These are phyloP conservation scores for Phylloscopus collybita DNA, from an alignment of 2,797 vertebrate genomes.

Conservation along the genomic window DNA sequence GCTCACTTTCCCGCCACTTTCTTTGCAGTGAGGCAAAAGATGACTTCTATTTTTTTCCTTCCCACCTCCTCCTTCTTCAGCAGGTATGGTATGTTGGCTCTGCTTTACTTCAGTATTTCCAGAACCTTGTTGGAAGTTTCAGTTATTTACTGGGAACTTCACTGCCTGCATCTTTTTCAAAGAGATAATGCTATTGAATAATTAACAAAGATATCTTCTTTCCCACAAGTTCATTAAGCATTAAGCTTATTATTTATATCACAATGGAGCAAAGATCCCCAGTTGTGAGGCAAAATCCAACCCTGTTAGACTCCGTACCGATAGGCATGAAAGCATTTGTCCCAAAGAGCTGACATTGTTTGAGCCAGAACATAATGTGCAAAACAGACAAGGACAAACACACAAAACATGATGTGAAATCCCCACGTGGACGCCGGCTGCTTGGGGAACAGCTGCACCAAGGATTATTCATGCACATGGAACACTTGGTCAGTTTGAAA, in stretches of 20 bases:
- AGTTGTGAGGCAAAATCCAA: background rate
- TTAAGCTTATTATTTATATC: conserved; percentile 39
- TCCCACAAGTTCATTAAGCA: background rate
- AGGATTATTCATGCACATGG: background rate
- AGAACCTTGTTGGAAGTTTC: background rate
- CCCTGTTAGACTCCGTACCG: background rate
- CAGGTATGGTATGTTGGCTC: background rate
- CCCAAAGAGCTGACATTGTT: background rate
- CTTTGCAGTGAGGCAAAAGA: background rate
- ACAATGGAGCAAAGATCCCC: conserved; percentile 18
- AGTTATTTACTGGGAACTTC: background rate
- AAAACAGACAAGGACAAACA: conserved; percentile 10
- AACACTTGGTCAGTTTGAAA: background rate
- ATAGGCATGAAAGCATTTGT: conserved; percentile 41
- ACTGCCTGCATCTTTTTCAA: background rate
- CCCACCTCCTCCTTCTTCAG: background rate
- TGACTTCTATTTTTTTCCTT: background rate
- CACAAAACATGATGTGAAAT: conserved; percentile 28
- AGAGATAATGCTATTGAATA: conserved; percentile 5
- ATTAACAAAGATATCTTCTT: conserved; percentile 35
- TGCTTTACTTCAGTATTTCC: background rate
- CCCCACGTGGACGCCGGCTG: background rate
- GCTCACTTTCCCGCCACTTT: background rate
- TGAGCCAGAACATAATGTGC: conserved; percentile 48
- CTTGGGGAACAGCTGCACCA: conserved; percentile 37